Evolutionary conservation across 1,140 invertebrate species (phyloP), one percentile per base, ranked within the genome.

Genomic region (Tachypleus tridentatus): DNA sequence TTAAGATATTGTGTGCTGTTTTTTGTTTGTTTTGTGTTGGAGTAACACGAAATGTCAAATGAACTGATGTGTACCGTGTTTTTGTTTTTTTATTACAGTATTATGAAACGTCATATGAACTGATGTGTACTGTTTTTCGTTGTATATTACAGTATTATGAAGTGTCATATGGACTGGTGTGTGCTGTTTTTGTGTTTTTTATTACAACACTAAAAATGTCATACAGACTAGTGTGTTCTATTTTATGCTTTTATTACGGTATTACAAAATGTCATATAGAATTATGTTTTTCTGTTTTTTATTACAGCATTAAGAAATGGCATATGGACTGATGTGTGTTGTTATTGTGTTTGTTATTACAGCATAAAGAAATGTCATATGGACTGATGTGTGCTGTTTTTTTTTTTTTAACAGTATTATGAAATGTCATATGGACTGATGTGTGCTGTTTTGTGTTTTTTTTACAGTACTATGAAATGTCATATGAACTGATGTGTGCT

Each of bases 371-470:
- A 54, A 54, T 6, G 53, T 54, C 53, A 7, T 54, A 54, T 54
- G 6, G n/a, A n/a, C n/a, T n/a, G n/a, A 7, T 54, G 53, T n/a
- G 6, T n/a, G 6, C 53, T n/a, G 6, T 29, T 60, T 70, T 69
- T 69, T 56, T 57, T 63, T 59, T 9, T 53, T 57, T 68, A 63
- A 56, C 62, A 70, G 91, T 98, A 98, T 81, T 98, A 98, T 83
- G 96, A 29, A 29, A 29, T 29, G 29, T 29, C 29, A 29, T 29
- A 29, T 29, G 29, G 29, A 29, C 29, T 29, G 29, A 29, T 29
- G 29, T 29, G 29, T 29, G 29, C 29, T 29, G 29, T 54, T 8
- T 54, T 8, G n/a, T 8, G 53, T 54, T 54, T 7, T 54, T n/a
- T 54, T 54, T 54, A 8, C 53, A 3, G 53, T n/a, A 54, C 1